These are phyloP conservation scores for Rhinolophus sinicus DNA, from an alignment of 2,113 vertebrate genomes.

Conservation along the genomic window DNA sequence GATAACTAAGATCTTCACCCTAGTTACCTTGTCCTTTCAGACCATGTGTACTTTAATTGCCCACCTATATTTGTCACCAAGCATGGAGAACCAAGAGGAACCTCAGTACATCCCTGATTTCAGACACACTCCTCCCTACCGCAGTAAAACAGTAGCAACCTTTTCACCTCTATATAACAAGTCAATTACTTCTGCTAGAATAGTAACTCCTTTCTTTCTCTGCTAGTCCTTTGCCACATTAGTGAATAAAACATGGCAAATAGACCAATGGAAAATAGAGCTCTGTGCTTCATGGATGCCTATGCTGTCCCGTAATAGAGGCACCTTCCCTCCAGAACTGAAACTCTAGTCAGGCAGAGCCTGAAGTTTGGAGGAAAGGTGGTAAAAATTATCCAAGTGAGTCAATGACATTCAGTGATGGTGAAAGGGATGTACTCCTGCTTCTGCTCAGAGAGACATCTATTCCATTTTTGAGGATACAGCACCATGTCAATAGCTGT, in stretches of 20 bases:
- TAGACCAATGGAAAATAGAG: background rate
- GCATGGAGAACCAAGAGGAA: background rate
- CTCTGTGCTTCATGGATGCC: background rate
- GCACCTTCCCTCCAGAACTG: background rate
- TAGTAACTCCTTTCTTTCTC: background rate
- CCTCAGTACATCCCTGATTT: background rate
- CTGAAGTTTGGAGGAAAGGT: background rate
- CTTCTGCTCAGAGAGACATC: background rate
- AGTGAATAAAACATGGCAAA: background rate
- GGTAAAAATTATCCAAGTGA: background rate
- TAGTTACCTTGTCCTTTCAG: background rate
- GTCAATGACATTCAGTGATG: background rate
- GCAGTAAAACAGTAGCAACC: background rate
- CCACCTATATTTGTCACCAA: background rate
- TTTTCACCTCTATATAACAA: background rate
- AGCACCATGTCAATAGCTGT: background rate
- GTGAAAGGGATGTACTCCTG: background rate
- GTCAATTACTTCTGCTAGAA: background rate
- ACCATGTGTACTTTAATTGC: background rate
- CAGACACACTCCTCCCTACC: rapidly evolving
- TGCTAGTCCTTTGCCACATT: background rate
- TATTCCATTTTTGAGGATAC: background rate
- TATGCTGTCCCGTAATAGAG: background rate
- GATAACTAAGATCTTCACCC: background rate
- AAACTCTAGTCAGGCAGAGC: background rate